Evolutionary conservation across 2,888 invertebrate genomes (phyloP).

Genomic region (Stenichneumon culpator): DNA sequence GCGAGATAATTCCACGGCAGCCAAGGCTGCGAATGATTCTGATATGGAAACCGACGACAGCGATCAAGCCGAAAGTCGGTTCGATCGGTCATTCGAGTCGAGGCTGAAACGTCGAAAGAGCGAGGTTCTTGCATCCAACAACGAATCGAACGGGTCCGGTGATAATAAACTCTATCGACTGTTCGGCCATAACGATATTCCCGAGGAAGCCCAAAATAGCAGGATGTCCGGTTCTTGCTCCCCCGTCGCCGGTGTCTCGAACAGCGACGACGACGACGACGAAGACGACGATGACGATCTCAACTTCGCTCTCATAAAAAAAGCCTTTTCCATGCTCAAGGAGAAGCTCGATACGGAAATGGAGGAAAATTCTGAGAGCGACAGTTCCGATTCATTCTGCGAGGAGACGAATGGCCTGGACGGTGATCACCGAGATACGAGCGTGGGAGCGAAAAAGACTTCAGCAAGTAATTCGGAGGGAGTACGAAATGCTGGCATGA

Average conservation of each 20-base stretch:
- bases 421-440: not conserved
- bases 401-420: not conserved
- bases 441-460: not conserved
- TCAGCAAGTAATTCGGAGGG: not conserved
- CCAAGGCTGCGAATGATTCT: constrained; percentile 56
- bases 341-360: constrained; percentile 6
- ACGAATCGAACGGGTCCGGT: not conserved
- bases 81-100: not conserved
- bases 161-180: constrained; percentile 7
- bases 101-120: constrained; percentile 13
- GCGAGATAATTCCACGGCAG: not conserved
- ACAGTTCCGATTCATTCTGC: constrained; percentile 13
- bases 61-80: not conserved
- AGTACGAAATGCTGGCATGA: not conserved
- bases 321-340: not conserved
- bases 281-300: not conserved
- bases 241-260: not conserved
- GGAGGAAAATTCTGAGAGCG: constrained; percentile 6
- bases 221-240: not conserved
- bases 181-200: not conserved
- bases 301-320: not conserved
- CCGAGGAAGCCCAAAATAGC: not conserved
- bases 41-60: constrained; percentile 62
- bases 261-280: constrained; percentile 16
- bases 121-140: not conserved